Evolutionary conservation across 2,888 invertebrate genomes (phyloP), one percentile per base, ranked within the genome.

Genomic region (Nephrotoma appendiculata): DNA sequence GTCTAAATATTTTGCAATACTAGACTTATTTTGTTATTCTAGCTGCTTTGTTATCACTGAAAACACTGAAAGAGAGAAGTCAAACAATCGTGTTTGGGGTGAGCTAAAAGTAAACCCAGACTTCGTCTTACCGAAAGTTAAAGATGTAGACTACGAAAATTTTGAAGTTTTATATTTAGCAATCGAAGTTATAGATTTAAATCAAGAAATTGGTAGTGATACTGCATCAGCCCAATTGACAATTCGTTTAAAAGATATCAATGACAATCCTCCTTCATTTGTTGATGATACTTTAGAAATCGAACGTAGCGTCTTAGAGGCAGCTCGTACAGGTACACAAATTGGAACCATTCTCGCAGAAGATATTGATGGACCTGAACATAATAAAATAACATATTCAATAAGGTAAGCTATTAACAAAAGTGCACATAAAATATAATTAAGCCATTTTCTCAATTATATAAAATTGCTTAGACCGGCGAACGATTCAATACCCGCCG

Each of bases 261-360:
- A 95, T 89, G 95, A 95, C 90, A 94, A 94, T 89, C 87, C 91
- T 1, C 95, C 95, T 2, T 88, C 91, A 86, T 95, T 95, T 92
- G 90, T 90, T 0, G 88, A 89, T 0, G 92, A 92, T 0, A 92
- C 93, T 2, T 89, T 93, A 85, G 88, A 88, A 1, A 92, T 92
- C 4, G 87, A 88, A n/a, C 90, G 92, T 87, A 89, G 89, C 86
- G 94, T 95, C 3, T 90, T 92, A 0, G 95, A 95, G 90, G 91
- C 92, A 89, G 92, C 94, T 0, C 90, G 89, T 15, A 88, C 88
- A 6, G 92, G 90, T 11, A 92, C 92, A 1, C 90, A 93, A 48
- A 93, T 95, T 87, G 94, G 89, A 41, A 92, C 92, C 4, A 92
- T 95, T 19, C 91, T 91, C 45, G 95, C 95, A 5, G 93, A 91